These are phyloP conservation scores for Argyresthia goedartella DNA, from an alignment of 2,888 invertebrate genomes.

Conservation along the genomic window DNA sequence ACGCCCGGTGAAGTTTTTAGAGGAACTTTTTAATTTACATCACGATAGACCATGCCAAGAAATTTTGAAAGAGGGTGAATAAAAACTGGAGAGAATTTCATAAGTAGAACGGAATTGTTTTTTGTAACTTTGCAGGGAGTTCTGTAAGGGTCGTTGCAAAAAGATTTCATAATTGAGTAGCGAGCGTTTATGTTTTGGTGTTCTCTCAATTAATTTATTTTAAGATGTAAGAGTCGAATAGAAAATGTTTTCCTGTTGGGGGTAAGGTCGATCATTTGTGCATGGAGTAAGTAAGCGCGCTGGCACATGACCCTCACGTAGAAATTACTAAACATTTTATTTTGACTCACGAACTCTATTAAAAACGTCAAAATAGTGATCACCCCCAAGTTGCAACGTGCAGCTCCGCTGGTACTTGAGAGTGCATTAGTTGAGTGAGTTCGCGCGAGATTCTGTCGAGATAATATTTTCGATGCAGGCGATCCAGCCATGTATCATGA, in stretches of 20 bases:
- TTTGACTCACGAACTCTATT: too few relatives aligned
- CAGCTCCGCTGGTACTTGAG: background rate
- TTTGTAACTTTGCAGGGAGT: constrained; percentile 6
- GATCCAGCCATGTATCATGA: constrained; percentile 14
- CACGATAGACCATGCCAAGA: background rate
- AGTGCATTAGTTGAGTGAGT: background rate
- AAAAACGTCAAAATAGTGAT: too few relatives aligned
- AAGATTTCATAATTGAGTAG: constrained; percentile 4
- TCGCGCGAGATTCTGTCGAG: background rate
- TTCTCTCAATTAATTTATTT: constrained; percentile 6
- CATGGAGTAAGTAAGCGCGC: background rate
- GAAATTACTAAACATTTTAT: too few relatives aligned
- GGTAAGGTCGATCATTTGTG: too few relatives aligned
- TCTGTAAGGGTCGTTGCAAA: background rate
- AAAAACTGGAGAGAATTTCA: constrained; percentile 3
- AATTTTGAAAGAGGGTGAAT: constrained; percentile 2
- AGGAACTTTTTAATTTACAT: constrained; percentile 4
- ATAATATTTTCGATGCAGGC: constrained; percentile 13
- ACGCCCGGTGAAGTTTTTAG: background rate
- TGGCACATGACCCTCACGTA: too few relatives aligned
- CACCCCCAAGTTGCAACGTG: too few relatives aligned
- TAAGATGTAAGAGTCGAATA: background rate
- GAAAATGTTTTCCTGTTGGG: too few relatives aligned
- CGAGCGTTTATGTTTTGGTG: constrained; percentile 4
- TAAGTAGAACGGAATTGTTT: constrained; percentile 8